Percentiles rank a stretch among this genome's conserved stretches.
These are phyloP conservation scores for Dinomys branickii DNA, from an alignment of 2,113 vertebrate genomes.

Conservation along the genomic window DNA sequence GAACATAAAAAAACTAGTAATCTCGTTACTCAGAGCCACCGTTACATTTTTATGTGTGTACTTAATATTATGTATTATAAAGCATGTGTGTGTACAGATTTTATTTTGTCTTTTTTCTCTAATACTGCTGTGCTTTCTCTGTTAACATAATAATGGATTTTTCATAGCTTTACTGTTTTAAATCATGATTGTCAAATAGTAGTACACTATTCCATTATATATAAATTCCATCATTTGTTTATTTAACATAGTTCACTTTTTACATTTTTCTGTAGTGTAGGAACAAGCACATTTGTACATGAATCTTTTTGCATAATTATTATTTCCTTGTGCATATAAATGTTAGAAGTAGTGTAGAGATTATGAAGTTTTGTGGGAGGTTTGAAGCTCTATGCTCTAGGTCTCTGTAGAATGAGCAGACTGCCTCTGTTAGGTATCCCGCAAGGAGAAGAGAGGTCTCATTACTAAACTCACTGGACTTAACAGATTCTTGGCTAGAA, in stretches of 20 bases:
- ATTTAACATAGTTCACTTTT: not conserved
- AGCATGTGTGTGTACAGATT: not conserved
- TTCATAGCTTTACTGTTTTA: not conserved
- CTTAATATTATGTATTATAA: not conserved
- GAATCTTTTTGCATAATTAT: not conserved
- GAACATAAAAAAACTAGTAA: not conserved
- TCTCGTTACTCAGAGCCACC: not conserved
- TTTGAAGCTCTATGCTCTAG: not conserved
- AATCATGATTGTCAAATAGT: not conserved
- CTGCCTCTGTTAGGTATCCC: not conserved
- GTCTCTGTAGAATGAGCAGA: not conserved
- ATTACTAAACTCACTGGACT: not conserved
- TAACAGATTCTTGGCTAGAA: not conserved
- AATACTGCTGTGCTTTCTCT: not conserved
- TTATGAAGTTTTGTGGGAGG: not conserved
- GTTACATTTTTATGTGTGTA: not conserved
- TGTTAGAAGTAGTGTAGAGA: not conserved
- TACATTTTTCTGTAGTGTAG: not conserved
- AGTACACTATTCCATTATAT: not conserved
- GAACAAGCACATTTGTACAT: not conserved
- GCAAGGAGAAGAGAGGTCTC: not conserved
- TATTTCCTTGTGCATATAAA: not conserved
- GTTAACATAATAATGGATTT: not conserved
- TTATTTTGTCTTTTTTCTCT: constrained; percentile 1
- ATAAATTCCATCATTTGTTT: constrained; percentile 21